Base-by-base conservation (phyloP, 2,113 vertebrate genomes). In the Felis chaus region DNA sequence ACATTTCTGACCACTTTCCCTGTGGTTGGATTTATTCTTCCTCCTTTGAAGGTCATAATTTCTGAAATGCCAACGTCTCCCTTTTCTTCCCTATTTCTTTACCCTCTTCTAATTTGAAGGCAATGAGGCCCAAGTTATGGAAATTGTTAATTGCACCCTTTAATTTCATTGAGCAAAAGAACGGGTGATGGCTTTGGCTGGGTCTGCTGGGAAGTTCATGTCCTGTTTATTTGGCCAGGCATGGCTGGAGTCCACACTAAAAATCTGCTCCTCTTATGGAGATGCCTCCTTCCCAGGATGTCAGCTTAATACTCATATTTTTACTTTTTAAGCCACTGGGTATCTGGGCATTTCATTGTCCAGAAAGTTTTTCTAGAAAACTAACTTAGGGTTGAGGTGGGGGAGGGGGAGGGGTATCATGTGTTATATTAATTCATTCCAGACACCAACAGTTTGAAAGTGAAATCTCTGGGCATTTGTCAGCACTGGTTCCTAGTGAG, bases 351-450 rank as follows among this genome's bases (percentile, higher is more conserved):
- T 76, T 79, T 81, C 36, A 15, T 48, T 71, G 74, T 79, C 63
- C 69, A 78, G 48, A 82, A 96, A 23, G 3, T 33, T 78, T 68
- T 80, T 78, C 85, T 78, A 93, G 92, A 87, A 95, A 87, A 80
- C 23, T 36, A 79, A 39, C 48, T 65, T 45, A 55, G 27, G 61
- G 6, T 5, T 45, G 48, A 12, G 61, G 6, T 9, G 3, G 14
- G 57, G 71, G 7, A 1, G 4, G 25, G 13, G 7, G 5, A 31
- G 21, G 19, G 10, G 39, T 27, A 65, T 27, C 29, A 0, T 15
- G 14, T 90, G 19, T 69, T 71, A 15, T 1, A 65, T 14, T 68
- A 29, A 55, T 86, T 92, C 55, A 33, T 39, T 66, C 6, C 50
- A 33, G 50, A 57, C 63, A 33, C 69, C 12, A 33, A 50, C 19